Base-by-base conservation (phyloP, 1,140 invertebrate genomes). In the Fopius arisanus region DNA sequence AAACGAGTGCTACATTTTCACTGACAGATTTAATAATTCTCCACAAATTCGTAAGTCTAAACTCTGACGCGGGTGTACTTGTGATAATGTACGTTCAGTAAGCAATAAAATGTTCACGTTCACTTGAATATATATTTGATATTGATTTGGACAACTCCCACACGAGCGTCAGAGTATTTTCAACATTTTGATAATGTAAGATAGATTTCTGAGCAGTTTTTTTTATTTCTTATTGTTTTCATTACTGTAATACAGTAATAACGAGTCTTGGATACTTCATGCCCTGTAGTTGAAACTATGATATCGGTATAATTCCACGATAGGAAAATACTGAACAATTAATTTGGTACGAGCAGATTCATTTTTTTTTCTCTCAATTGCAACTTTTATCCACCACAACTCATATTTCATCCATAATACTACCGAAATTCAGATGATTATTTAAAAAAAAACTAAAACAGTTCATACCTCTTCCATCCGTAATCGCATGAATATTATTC, bases 21-120 rank as follows among this genome's bases (percentile, higher is more conserved):
- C 33, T 37, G 76, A 82, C 79, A 82, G 78, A 48, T 77, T 78
- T 75, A 79, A 81, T 77, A 81, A 79, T 75, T 77, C 75, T 81
- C n/a, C 40, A 37, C 26, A 28, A 79, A 77, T 75, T 66, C 28
- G 70, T 40, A 37, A 76, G 31, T 72, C 16, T 29, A 63, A 70
- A 69, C 40, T 14, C 67, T 40, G 26, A 54, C 71, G n/a, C 40
- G 70, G 65, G 33, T 68, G 40, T 68, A n/a, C 12, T 28, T 14
- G 29, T 33, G 40, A 75, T 66, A 29, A 70, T 48, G 33, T 69
- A 62, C 26, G 33, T 68, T 19, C 14, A 12, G 19, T 59, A 59
- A 26, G 23, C 21, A 59, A 26, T 59, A 28, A 10, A 23, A 23
- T 59, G 23, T 28, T 59, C 19, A 59, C 19, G 43, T 21, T 51